Evolutionary conservation across 2,888 invertebrate species (phyloP), one percentile per base, ranked within the genome.

Genomic region (Hetaerina titia): DNA sequence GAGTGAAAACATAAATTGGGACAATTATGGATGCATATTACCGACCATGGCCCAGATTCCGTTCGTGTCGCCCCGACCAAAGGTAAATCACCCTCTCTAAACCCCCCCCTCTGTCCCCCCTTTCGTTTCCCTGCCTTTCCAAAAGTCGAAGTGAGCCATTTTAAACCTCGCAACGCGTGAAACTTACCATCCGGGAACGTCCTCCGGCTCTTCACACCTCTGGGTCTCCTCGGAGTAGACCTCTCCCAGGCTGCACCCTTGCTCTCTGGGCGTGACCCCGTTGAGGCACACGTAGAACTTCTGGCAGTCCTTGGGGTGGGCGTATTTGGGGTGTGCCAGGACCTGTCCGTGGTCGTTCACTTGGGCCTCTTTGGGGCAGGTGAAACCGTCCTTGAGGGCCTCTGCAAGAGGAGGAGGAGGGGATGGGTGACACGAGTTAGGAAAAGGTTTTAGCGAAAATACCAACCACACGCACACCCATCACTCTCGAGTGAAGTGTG

Each of bases 201-300:
- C 99, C 97, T 99, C 98, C 64, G 99, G 99, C 2, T 98, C 98
- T 96, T 99, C 99, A 96, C 99, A 99, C 96, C 97, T 98, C 97
- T 98, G 98, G 0, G 97, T 97, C 95, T 98, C 98, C 96, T 99
- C 98, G 96, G 99, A 99, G 97, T 99, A 99, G n/a, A 99, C 99
- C 96, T 98, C 98, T 95, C 99, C 99, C 95, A 98, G 98, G 96
- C 98, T 98, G 97, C 99, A 99, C 64, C 98, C 98, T 95, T 98
- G 98, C 96, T 98, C 98, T 95, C 99, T 98, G n/a, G 99, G 99
- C 96, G 98, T 98, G 60, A 98, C 97, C 22, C 98, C 98, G 96
- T 98, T 99, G 96, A 99, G 97, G 96, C 99, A 99, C 63, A 99
- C 98, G 97, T 99, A 99, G 98, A 99, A 99, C 96, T 98, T 98